Evolutionary conservation across 2,113 vertebrate species (phyloP), one percentile per base, ranked within the genome.

Genomic region (Tragelaphus imberbis): DNA sequence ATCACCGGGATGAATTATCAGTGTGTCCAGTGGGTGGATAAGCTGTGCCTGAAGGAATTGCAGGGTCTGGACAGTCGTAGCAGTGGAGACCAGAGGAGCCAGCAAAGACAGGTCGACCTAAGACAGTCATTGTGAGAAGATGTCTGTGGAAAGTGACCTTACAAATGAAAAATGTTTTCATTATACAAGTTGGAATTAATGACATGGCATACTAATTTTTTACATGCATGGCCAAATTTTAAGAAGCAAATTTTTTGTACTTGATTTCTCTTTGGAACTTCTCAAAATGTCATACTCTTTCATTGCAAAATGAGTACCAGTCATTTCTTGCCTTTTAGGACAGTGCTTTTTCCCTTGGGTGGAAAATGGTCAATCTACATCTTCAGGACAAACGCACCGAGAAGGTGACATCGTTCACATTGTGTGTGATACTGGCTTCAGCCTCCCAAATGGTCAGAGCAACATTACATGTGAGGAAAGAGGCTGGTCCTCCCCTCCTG

Each of bases 341-440:
- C 91, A 84, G 61, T 96, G 95, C 77, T 96, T 96, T 53, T 93
- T 93, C 61, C 95, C 90, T 8, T 96, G 90, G 77, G 95, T 96
- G 77, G 61, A 96, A 63, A 89, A 93, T 9, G 90, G 95, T 16
- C 61, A 9, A 44, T 96, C 63, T 21, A 5, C 19, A 16, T 88
- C 84, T 77, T 84, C 84, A 17, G 90, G 95, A 84, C 85, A 33
- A 59, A 88, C 5, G 13, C 77, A 89, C n/a, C 53, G 1, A 63
- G 95, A 96, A 47, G 95, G 95, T 21, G 90, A 88, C 53, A 63
- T 6, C 0, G 55, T n/a, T 15, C 14, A n/a, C 19, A 88, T 88
- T 53, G 44, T 53, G 61, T 92, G 90, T 55, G 11, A 88, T 5
- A 0, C 28, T 16, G 95, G 84, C 55, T 93, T 88, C 21, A 75